Evolutionary conservation across 2,113 vertebrate genomes (phyloP), one percentile per base, ranked within the genome.

Genomic region (Urocynchramus pylzowi): DNA sequence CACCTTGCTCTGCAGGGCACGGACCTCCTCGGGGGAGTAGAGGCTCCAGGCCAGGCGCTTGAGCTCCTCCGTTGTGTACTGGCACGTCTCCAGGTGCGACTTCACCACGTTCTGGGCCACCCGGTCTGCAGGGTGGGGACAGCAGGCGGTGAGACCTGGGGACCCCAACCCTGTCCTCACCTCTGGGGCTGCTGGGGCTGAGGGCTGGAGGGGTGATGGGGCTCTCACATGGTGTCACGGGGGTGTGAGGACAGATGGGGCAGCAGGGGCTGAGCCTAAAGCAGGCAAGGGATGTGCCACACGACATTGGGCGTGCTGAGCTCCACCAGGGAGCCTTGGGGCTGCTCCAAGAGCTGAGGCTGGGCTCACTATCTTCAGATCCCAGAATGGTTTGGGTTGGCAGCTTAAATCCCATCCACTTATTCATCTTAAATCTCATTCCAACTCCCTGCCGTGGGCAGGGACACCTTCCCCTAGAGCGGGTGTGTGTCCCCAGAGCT

Each of bases 31-130:
- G 0, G 98, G 98, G n/a, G 97, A 97, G 84, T 99, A 98, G 65
- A 98, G 92, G 45, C 96, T 98, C 99, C 99, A 99, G 0, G 97
- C 98, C 82, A 99, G 96, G 88, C 97, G 98, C 96, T 99, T 99
- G 69, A 99, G 97, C 95, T 99, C 99, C 92, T 99, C 99, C 1
- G 97, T 95, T 5, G 98, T 98, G 98, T 99, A 99, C 95, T 99
- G 99, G 90, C 98, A 98, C 2, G 99, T 99, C 97, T 99, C 99
- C 50, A 98, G 95, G 80, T 99, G 99, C 0, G 99, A 99, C 96
- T 99, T 99, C 78, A 99, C 97, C 97, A 99, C 98, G 31, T 98
- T 99, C 97, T 99, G 99, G 24, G 98, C 98, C 41, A 99, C 97
- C 10, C 95, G 98, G 75, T 99, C 99, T 99, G 96, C 27, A n/a